Percentiles rank a stretch among this genome's conserved stretches.
These are phyloP conservation scores for Silurus glanis DNA, from an alignment of 2,113 vertebrate genomes.

Conservation along the genomic window DNA sequence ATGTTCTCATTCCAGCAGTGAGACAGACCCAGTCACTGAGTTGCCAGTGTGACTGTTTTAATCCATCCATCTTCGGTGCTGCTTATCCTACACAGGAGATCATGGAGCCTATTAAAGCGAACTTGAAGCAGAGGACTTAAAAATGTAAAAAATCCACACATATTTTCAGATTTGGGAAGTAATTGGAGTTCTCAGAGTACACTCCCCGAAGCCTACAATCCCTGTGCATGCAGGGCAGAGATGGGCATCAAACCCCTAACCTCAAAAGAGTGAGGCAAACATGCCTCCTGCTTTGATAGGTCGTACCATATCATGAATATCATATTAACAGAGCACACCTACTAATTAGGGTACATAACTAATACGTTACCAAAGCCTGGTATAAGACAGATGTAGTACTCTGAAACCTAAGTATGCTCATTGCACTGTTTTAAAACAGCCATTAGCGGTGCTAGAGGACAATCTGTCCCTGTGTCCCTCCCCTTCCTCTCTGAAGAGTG, in stretches of 20 bases:
- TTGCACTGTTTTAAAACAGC: not conserved
- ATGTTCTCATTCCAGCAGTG: not conserved
- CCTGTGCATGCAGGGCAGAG: too few species aligned
- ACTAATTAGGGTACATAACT: not conserved
- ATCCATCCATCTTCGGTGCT: not conserved
- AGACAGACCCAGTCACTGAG: not conserved
- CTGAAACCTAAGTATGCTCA: not conserved
- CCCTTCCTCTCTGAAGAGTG: constrained; percentile 67
- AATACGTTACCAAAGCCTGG: not conserved
- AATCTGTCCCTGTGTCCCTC: constrained; percentile 59
- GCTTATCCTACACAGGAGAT: too few species aligned
- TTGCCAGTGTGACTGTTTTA: not conserved
- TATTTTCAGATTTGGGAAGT: too few species aligned
- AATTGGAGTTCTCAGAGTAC: too few species aligned
- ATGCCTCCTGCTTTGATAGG: not conserved
- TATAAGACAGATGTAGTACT: not conserved
- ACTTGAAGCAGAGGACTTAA: too few species aligned
- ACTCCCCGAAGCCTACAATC: too few species aligned
- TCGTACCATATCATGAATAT: not conserved
- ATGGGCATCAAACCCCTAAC: too few species aligned
- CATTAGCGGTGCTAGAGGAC: constrained; percentile 12
- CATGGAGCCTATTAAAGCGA: too few species aligned
- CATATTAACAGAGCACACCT: not conserved
- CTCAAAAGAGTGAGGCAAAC: too few species aligned
- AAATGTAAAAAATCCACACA: too few species aligned